Evolutionary conservation across 2,888 invertebrate genomes (phyloP).

Genomic region (Amphipyra berbera): DNA sequence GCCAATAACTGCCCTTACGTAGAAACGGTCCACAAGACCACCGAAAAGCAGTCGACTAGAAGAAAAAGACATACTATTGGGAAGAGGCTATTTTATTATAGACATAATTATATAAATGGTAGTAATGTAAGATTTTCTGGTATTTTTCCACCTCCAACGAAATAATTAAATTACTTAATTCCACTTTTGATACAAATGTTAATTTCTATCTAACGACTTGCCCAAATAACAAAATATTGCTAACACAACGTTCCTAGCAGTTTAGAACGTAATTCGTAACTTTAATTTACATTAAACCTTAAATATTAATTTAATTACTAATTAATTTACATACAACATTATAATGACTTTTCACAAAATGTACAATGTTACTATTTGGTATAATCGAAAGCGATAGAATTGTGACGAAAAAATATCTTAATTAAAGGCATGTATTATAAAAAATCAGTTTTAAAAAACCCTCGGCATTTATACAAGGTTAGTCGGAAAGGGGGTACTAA

Average conservation of each 20-base stretch:
- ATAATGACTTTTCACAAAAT: conserved; percentile 39
- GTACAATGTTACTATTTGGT: conserved; percentile 26
- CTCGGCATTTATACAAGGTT: too few relatives aligned
- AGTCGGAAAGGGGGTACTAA: too few relatives aligned
- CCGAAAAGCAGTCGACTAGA: too few relatives aligned
- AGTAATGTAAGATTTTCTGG: too few relatives aligned
- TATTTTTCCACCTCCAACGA: conserved; percentile 3
- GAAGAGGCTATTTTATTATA: too few relatives aligned
- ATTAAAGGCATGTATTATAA: too few relatives aligned
- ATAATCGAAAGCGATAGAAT: neutral
- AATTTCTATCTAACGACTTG: conserved; percentile 37
- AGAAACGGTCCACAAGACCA: too few relatives aligned
- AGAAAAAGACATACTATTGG: too few relatives aligned
- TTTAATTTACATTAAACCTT: conserved; percentile 38
- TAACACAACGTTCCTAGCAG: conserved; percentile 50
- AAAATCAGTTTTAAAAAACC: too few relatives aligned
- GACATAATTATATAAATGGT: too few relatives aligned
- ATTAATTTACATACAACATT: conserved; percentile 21
- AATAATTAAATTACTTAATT: conserved; percentile 24
- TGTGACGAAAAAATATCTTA: conserved; percentile 4
- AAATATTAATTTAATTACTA: conserved; percentile 16
- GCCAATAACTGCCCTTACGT: too few relatives aligned
- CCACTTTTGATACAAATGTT: conserved; percentile 41
- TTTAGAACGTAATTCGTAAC: conserved; percentile 41
- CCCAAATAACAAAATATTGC: conserved; percentile 35